Percentiles rank a stretch among this genome's conserved stretches.
phyloP scores from a whole-genome alignment of 2,797 vertebrate genomes.

The Ceyx erithaca region DNA sequence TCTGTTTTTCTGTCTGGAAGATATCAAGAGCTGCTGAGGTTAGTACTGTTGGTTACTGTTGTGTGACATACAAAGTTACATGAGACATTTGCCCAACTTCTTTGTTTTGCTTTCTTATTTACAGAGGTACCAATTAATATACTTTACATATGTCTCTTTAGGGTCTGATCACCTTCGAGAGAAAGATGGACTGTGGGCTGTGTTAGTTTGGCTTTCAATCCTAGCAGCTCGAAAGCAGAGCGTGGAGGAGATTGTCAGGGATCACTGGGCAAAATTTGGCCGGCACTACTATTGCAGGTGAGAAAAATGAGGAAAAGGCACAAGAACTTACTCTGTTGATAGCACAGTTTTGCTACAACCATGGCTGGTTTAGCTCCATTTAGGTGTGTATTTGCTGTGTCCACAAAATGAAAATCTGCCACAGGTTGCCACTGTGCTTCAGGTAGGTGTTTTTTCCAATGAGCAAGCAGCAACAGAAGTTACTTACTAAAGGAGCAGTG shows the following conservation, averaged over 20 bases:
- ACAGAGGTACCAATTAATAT: neutral
- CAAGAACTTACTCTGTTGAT: neutral
- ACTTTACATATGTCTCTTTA: slow-evolving; percentile 61
- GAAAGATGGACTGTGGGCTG: slow-evolving; percentile 97
- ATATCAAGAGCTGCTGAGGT: neutral
- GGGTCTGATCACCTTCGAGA: slow-evolving; percentile 97
- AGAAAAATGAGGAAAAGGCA: neutral
- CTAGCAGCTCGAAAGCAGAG: slow-evolving; percentile 91
- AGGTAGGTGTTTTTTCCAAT: neutral
- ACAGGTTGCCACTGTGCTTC: neutral
- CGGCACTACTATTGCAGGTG: slow-evolving; percentile 98
- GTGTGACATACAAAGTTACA: neutral
- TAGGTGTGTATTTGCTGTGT: neutral
- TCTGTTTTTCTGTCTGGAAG: neutral
- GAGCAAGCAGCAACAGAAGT: neutral
- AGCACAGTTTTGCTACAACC: neutral
- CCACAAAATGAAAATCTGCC: neutral
- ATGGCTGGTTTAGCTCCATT: neutral
- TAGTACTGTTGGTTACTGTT: neutral
- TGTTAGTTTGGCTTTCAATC: slow-evolving; percentile 95
- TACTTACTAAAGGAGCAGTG: neutral
- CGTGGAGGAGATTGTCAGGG: slow-evolving; percentile 92
- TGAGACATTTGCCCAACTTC: neutral
- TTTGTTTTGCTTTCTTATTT: neutral
- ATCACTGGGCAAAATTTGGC: slow-evolving; percentile 96